Base-by-base conservation (phyloP, 2,888 invertebrate genomes). In the Agonopterix subpropinquella region DNA sequence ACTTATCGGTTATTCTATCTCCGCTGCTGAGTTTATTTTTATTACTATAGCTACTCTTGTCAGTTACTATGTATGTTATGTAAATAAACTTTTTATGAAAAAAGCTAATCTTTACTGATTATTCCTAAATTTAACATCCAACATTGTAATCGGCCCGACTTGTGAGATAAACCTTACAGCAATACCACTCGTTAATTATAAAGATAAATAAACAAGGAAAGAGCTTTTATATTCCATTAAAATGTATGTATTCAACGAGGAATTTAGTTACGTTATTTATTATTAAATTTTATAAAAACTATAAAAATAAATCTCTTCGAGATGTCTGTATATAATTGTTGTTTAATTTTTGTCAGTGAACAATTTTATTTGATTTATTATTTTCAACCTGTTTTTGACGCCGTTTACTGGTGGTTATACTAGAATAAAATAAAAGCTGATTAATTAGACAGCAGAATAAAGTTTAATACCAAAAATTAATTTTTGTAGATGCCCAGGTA, bases 81-180 rank as follows among this genome's bases (percentile, higher is more conserved):
- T 85, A 85, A 85, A 85, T 85, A 85, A 81, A 83, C 75, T 80
- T 80, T 82, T 74, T 73, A 71, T 71, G 69, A 71, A 67, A 72
- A 66, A 60, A 42, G 56, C 56, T 56, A 64, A 67, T 70, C 60
- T 72, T 73, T 70, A 66, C 63, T 71, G 62, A 65, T 54, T 70
- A 67, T 66, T 69, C 66, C 73, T 75, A 43, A 46, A 61, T 53
- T 60, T 57, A 61, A 64, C 58, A 57, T 57, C 61, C 59, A 57
- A 44, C 46, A 56, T 58, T 64, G 60, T 69, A 58, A 58, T 58
- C 53, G 48, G 50, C 51, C 58, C 42, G 42, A 42, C 11, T 42
- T 42, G 11, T 42, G 42, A 13, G 11, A 53, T 47, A 56, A 54
- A 59, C 58, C 52, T 55, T 46, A 55, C 56, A 58, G 56, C 53